Percentiles rank a stretch among this genome's conserved stretches.
These are phyloP conservation scores for Bos javanicus DNA, from an alignment of 2,113 vertebrate species.

Conservation along the genomic window DNA sequence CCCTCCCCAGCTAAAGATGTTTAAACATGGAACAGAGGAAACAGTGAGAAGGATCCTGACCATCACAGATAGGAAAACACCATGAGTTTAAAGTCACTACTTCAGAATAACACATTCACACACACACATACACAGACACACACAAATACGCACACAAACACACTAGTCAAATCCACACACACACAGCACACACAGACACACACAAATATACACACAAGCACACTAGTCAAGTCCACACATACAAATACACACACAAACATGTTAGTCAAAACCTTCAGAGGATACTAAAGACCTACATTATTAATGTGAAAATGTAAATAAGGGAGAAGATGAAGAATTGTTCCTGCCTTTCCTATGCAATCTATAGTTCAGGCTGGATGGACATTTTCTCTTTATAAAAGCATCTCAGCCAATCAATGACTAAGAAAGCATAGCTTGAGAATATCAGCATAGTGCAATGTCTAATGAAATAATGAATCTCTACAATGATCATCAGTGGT, in stretches of 20 bases:
- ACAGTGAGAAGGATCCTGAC: rapidly evolving
- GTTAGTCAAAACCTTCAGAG: neutral
- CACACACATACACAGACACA: rapidly evolving
- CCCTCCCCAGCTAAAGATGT: neutral
- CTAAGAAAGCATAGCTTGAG: neutral
- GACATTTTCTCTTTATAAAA: neutral
- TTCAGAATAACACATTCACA: neutral
- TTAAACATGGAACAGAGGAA: neutral
- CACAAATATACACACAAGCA: neutral
- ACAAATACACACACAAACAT: neutral
- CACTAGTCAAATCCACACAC: neutral
- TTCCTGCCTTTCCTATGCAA: neutral
- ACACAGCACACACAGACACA: neutral
- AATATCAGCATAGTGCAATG: neutral
- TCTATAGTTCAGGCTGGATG: neutral
- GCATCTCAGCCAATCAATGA: neutral
- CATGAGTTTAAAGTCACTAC: neutral
- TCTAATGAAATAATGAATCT: neutral
- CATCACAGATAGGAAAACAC: neutral
- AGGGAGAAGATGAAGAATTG: neutral
- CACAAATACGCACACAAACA: neutral
- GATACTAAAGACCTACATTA: neutral
- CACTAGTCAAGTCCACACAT: neutral
- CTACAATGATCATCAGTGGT: neutral
- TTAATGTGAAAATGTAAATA: neutral